phyloP scores from a whole-genome alignment of 2,113 vertebrate genomes.

The Corapipo altera region DNA sequence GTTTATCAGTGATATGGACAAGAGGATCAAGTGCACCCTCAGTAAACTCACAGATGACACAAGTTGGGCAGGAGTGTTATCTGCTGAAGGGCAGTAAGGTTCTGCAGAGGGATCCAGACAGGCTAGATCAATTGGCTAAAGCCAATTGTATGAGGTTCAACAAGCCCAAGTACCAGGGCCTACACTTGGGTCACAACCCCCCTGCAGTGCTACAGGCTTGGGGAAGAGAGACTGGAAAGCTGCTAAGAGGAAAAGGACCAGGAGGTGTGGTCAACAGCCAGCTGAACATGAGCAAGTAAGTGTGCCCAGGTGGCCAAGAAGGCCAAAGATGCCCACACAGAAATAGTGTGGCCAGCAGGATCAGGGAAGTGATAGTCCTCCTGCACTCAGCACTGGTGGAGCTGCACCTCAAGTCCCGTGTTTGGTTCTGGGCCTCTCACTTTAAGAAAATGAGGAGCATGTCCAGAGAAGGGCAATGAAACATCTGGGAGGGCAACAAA shows the following conservation, averaged over 20 bases:
- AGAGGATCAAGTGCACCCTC: background rate
- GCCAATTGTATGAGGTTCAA: accelerated
- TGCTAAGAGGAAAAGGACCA: background rate
- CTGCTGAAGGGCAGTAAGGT: background rate
- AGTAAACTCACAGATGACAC: background rate
- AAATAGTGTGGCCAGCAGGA: background rate
- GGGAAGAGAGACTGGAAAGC: background rate
- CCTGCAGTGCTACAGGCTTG: background rate
- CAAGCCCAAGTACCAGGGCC: no score
- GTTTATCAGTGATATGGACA: background rate
- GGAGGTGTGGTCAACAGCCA: accelerated
- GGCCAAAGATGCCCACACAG: accelerated
- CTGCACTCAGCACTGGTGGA: background rate
- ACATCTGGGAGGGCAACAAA: background rate
- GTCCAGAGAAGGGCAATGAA: background rate
- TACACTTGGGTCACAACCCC: background rate
- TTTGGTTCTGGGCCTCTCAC: background rate
- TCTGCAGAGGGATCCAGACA: background rate
- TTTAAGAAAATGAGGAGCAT: background rate
- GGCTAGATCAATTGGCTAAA: background rate
- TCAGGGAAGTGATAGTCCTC: background rate
- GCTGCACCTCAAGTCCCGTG: background rate
- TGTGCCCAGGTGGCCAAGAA: background rate
- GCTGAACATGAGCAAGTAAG: background rate
- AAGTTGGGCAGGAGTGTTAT: accelerated